Evolutionary conservation across 37 sponge, comb jelly and placozoan genomes (phyloP), one percentile per base, ranked within the genome.

Genomic region (Aphrocallistes beatrix): DNA sequence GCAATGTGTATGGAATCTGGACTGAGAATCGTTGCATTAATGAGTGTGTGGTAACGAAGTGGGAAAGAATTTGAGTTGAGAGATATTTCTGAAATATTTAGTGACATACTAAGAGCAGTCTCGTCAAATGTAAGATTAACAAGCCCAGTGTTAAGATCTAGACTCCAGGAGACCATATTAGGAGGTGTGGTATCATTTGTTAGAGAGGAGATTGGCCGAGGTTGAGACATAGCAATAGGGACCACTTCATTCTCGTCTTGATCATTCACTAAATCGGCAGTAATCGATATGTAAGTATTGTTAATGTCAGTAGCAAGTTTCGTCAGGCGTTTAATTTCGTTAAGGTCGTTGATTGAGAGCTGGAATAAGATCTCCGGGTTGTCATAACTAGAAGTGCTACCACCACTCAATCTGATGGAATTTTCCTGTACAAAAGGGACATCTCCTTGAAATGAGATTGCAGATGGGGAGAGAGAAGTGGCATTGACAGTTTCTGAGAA

Each of bases 401-500:
- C 93, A 34, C 90, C 92, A 82, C 90, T 91, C 0, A 95, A 88
- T 0, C 88, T 87, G 51, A 86, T 90, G 1, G 85, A 34, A 8
- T 87, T 88, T 51, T 69, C 81, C 36, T n/a, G 36, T n/a, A 37
- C 0, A 0, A 19, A 10, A 51, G 89, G 37, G 21, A 36, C 32
- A 25, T 87, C 86, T 0, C 93, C 95, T 51, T 88, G 91, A 30
- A 95, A 83, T 32, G 90, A 89, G 39, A 95, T 86, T 1, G 83
- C 90, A 34, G 49, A 23, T 36, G 86, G 85, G 6, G 38, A 30
- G 17, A 95, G 86, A 81, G 87, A 88, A 9, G 87, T 60, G 25
- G 51, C 81, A 48, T 95, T 90, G 36, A 95, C 89, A 37, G 92
- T 92, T 86, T 95, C 96, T 0, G 93, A 91, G 69, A 95, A 95